A percentile compares a stretch with the other conserved stretches of the same genome.
Evolutionary conservation across 2,797 vertebrate genomes (phyloP).

Genomic region (Manis javanica): DNA sequence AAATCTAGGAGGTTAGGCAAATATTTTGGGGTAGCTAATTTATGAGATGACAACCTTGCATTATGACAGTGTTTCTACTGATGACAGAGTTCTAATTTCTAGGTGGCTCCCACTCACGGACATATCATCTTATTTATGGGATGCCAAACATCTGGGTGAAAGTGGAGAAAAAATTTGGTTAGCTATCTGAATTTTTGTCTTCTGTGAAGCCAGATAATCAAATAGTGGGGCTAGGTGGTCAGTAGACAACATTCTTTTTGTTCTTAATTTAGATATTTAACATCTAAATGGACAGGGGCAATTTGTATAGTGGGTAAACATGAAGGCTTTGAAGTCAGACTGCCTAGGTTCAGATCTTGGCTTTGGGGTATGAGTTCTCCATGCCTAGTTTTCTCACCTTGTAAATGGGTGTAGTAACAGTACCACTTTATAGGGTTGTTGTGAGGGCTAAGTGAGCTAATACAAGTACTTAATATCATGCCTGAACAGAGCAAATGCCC

Average conservation of each 20-base stretch:
- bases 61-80: neutral
- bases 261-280: neutral
- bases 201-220: neutral
- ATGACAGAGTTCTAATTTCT: constrained; percentile 3
- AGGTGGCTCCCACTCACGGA: neutral
- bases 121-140: neutral
- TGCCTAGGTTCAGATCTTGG: neutral
- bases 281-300: neutral
- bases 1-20: neutral
- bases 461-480: too few species aligned
- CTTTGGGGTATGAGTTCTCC: neutral
- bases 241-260: neutral
- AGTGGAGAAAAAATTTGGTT: neutral
- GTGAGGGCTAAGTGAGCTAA: neutral
- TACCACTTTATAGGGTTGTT: too few species aligned
- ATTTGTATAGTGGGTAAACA: neutral
- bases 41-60: neutral
- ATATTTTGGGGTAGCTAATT: neutral
- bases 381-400: neutral
- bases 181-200: constrained; percentile 43
- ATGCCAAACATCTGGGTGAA: constrained; percentile 66
- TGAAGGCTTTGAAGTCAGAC: neutral
- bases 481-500: neutral
- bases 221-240: neutral
- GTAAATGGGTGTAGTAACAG: neutral